phyloP scores from a whole-genome alignment of 1,140 invertebrate genomes.

The Paraescarpia echinospica region DNA sequence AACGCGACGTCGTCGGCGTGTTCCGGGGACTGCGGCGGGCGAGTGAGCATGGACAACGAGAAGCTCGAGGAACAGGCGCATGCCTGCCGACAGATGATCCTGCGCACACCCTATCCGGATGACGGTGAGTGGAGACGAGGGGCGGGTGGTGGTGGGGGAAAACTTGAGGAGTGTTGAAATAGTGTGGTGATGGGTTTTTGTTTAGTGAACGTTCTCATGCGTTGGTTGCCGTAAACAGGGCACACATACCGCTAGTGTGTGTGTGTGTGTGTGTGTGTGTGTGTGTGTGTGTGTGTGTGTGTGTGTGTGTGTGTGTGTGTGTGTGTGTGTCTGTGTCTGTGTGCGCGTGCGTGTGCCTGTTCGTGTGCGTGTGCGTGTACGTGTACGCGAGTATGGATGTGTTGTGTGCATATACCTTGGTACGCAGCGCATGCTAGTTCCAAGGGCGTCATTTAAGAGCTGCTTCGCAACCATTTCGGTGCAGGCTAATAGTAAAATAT shows the following conservation, averaged over 20 bases:
- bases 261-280: constrained; percentile 6
- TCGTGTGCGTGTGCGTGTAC: no score
- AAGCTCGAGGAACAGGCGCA: not conserved
- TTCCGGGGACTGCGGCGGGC: not conserved
- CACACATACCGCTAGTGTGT: constrained; percentile 1
- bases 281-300: constrained; percentile 19
- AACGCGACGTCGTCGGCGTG: not conserved
- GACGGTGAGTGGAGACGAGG: not conserved
- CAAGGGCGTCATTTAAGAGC: no score
- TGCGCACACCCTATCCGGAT: not conserved
- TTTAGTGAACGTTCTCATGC: no score
- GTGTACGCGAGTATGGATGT: no score
- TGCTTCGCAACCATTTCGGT: no score
- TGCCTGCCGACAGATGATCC: not conserved
- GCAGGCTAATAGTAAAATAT: no score
- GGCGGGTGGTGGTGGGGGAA: no score
- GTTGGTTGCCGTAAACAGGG: no score
- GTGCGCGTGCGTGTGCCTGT: not conserved
- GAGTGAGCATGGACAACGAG: not conserved
- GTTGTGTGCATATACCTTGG: no score
- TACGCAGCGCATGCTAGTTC: no score
- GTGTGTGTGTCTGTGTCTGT: constrained; percentile 9
- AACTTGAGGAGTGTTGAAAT: no score
- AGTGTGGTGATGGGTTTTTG: no score
- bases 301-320: constrained; percentile 23